Base-by-base conservation (phyloP, 2,797 vertebrate species). In the Okamejei kenojei region DNA sequence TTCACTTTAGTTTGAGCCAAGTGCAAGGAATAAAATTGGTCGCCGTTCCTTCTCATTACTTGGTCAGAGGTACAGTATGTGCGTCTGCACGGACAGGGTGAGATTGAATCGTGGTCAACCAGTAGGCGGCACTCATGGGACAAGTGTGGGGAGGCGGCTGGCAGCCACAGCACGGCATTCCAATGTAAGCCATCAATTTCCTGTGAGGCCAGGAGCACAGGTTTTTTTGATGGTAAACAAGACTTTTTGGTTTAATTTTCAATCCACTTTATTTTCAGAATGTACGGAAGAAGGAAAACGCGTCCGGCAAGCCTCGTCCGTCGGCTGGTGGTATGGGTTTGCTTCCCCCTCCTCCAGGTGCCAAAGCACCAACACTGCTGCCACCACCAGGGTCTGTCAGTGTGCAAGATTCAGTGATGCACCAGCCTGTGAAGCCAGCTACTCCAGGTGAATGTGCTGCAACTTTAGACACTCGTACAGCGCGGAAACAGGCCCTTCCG, bases 271-370 rank as follows among this genome's bases (percentile, higher is more conserved):
- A 63, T 71, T 82, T 94, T 38, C 93, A 97, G 98, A 99, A 98
- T 93, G 97, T 99, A 93, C 98, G 98, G 96, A 99, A 98, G 95
- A 99, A 97, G 88, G 98, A 99, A 15, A 95, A 96, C 77, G 73
- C 93, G 0, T 95, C 32, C 1, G 91, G 94, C 93, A 98, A 97
- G 93, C 93, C 96, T 0, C 97, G 97, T 11, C 95, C 96, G 0
- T 21, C 93, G 0, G 73, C 94, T 0, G 96, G 97, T 65, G 94
- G 94, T 0, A 94, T 95, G 91, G 96, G 93, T 81, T 95, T 98
- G 65, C 97, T 99, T 17, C 98, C 97, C 0, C 98, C 98, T 0
- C 98, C 98, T 9, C 98, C 98, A 0, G 97, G 97, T 80, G 96
- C 94, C 1, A 99, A 96, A 93, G 86, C 94, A 0, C 95, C 96